These are phyloP conservation scores for Pheosia tremula DNA, from an alignment of 2,888 invertebrate genomes.

Conservation along the genomic window DNA sequence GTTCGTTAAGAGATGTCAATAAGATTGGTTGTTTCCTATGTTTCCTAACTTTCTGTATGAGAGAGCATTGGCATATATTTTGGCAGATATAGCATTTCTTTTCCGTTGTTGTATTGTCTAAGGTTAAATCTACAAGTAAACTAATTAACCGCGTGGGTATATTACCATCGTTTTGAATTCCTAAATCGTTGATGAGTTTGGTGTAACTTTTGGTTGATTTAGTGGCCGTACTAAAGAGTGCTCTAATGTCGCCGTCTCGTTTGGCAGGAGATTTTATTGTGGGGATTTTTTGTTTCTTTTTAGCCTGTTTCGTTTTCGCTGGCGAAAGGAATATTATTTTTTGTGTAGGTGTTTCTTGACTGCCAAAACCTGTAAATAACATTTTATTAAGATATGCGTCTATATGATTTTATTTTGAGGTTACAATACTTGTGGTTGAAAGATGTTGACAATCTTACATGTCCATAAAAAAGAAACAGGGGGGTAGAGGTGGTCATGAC, in stretches of 20 bases:
- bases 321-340: conserved; percentile 34
- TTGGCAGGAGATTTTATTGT: conserved; percentile 60
- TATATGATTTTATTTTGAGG: background rate
- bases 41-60: conserved; percentile 47
- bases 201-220: conserved; percentile 78
- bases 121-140: conserved; percentile 74
- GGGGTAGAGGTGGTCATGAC: too few relatives aligned
- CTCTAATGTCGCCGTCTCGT: conserved; percentile 83
- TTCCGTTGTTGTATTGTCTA: conserved; percentile 57
- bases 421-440: too few relatives aligned
- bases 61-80: conserved; percentile 68
- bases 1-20: conserved; percentile 45
- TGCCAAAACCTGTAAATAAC: conserved; percentile 50
- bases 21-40: conserved; percentile 34
- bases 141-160: conserved; percentile 67
- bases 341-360: conserved; percentile 51
- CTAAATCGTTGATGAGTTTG: conserved; percentile 69
- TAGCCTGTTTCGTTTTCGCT: conserved; percentile 52
- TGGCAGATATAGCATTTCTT: conserved; percentile 74
- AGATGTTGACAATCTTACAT: too few relatives aligned
- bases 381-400: background rate
- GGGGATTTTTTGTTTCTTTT: conserved; percentile 55
- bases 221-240: conserved; percentile 77
- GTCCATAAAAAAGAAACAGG: too few relatives aligned
- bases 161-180: conserved; percentile 63